Base-by-base conservation (phyloP, 2,888 invertebrate species). In the Xylota sylvarum region DNA sequence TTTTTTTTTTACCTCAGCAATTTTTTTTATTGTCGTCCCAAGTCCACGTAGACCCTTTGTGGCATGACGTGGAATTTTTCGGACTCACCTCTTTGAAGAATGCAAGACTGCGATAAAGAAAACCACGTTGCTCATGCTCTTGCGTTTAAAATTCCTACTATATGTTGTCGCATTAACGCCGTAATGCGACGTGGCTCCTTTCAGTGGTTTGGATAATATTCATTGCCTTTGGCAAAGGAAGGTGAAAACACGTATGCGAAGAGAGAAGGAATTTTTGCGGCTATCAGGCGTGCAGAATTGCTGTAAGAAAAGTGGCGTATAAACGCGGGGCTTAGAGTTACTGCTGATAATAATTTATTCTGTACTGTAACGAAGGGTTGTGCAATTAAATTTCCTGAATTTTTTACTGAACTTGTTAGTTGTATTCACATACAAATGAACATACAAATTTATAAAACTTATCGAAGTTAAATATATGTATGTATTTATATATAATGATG, bases 121-220 rank as follows among this genome's bases (percentile, higher is more conserved):
- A 56, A 70, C 46, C 58, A 48, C 19, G 70, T 46, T 70, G 56
- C 46, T 32, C 70, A 56, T 70, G 70, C 30, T 58, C 46, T 70
- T 46, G 46, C 58, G 30, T 70, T 70, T 70, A 19, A 58, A 70
- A 70, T 70, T 19, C 70, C 46, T 46, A 46, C 46, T 70, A 70
- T 58, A 58, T 70, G 56, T 70, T 46, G 58, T 58, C 70, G 70
- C 70, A 70, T 70, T 70, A 70, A 58, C 58, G 46, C 70, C 32
- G 30, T 43, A 55, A 17, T 55, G 56, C 46, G 58, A 70, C 43
- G 46, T 35, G 30, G 43, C 56, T 17, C 37, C 23, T 37, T 50
- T 23, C 23, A 35, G 23, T 23, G 35, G 32, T 43, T 43, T 3
- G 56, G 58, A 46, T 70, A 58, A 69, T 43, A 48, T 58, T 58